These are phyloP conservation scores for Syngnathus rostellatus DNA, from an alignment of 2,797 vertebrate genomes.

Conservation along the genomic window DNA sequence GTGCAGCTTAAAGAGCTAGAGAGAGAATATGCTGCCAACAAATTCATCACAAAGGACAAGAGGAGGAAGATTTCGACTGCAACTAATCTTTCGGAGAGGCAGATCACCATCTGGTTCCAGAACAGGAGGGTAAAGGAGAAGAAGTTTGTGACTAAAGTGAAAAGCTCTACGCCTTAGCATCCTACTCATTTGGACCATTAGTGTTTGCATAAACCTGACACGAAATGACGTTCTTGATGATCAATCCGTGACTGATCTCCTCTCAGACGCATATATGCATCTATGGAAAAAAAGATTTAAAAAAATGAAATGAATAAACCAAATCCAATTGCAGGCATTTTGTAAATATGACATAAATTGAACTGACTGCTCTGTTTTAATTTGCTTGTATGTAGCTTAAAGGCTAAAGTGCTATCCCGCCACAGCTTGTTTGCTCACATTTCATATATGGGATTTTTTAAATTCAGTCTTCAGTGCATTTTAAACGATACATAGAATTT, in stretches of 20 bases:
- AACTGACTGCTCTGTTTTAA: not conserved
- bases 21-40: conserved; percentile 75
- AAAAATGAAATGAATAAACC: not conserved
- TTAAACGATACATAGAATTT: not conserved
- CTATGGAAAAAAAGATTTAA: not conserved
- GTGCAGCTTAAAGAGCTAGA: conserved; percentile 76
- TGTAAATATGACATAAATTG: not conserved
- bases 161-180: conserved; percentile 59
- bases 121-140: conserved; percentile 79
- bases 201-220: not conserved
- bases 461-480: not conserved
- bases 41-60: conserved; percentile 82
- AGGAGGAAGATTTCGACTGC: conserved; percentile 75
- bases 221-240: not conserved
- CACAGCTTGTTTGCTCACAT: not conserved
- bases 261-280: not conserved
- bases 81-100: conserved; percentile 74
- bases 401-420: not conserved
- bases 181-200: not conserved
- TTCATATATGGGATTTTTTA: not conserved
- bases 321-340: not conserved
- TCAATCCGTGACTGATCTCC: not conserved
- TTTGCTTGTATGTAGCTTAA: not conserved
- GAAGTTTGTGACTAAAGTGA: conserved; percentile 76
- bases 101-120: conserved; percentile 82